These are phyloP conservation scores for Colostygia pectinataria DNA, from an alignment of 2,888 invertebrate genomes.

Conservation along the genomic window DNA sequence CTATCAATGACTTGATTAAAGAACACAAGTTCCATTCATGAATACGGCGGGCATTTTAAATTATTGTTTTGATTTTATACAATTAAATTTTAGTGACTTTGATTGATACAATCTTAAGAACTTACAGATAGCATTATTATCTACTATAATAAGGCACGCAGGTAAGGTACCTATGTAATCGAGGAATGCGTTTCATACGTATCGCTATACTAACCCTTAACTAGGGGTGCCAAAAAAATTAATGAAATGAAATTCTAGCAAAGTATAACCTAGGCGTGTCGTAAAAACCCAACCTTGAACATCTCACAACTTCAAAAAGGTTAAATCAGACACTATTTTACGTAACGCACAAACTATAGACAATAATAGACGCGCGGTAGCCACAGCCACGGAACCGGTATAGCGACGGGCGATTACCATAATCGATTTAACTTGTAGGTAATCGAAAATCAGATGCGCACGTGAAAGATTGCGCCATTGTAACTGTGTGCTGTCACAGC, in stretches of 20 bases:
- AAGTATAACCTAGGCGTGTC: slow-evolving; percentile 2
- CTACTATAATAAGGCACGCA: too few relatives aligned
- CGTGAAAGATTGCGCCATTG: slow-evolving; percentile 28
- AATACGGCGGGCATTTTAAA: neutral
- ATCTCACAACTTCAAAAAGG: slow-evolving; percentile 7
- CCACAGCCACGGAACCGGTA: slow-evolving; percentile 35
- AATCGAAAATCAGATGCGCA: slow-evolving; percentile 34
- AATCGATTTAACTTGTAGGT: slow-evolving; percentile 36
- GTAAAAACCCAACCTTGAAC: slow-evolving; percentile 10
- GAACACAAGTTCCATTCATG: neutral
- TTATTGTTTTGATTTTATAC: too few relatives aligned
- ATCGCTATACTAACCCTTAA: too few relatives aligned
- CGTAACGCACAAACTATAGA: slow-evolving; percentile 5
- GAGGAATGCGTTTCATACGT: too few relatives aligned
- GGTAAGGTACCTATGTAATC: too few relatives aligned
- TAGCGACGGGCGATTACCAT: slow-evolving; percentile 32
- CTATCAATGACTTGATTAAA: neutral
- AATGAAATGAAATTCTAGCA: neutral
- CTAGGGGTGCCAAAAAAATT: too few relatives aligned
- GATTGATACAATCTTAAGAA: too few relatives aligned
- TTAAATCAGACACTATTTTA: slow-evolving; percentile 16
- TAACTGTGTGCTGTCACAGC: neutral
- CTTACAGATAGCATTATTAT: too few relatives aligned
- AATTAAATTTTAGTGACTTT: too few relatives aligned
- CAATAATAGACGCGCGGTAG: slow-evolving; percentile 6